Conservation (phyloP, 1,140 invertebrate genomes). For the Adoxophyes honmai region DNA sequence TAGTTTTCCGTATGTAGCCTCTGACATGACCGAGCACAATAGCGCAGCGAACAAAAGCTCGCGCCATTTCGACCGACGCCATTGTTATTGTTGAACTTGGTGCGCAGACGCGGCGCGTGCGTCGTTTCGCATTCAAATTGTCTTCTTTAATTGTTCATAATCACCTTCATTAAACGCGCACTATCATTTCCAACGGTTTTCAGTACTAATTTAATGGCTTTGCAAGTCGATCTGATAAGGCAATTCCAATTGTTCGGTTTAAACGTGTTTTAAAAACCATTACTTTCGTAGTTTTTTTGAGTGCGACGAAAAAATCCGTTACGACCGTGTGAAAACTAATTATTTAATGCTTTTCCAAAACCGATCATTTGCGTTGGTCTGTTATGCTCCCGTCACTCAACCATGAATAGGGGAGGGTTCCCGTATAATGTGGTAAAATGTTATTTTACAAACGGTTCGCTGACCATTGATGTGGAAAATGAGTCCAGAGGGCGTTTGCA, state of each 20-base stretch:
- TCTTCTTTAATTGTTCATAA: conserved; percentile 37
- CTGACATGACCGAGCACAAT: conserved; percentile 42
- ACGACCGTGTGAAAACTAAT: conserved; percentile 31
- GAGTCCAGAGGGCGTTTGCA: conserved; percentile 34
- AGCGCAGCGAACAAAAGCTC: conserved; percentile 59
- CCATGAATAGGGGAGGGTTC: conserved; percentile 39
- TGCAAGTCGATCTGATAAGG: too few relatives aligned
- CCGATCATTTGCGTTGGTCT: conserved; percentile 33
- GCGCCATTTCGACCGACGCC: conserved; percentile 56
- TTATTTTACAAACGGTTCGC: conserved; percentile 44
- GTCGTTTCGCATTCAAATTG: conserved; percentile 59
- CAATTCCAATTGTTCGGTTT: background rate
- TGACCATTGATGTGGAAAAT: conserved; percentile 40
- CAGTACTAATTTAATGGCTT: too few relatives aligned
- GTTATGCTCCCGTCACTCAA: conserved; percentile 32
- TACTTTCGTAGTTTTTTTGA: background rate
- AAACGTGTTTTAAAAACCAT: too few relatives aligned
- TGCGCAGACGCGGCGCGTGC: conserved; percentile 64
- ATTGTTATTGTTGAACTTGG: conserved; percentile 66
- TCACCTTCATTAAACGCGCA: conserved; percentile 25
- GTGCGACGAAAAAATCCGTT: background rate
- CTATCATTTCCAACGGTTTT: too few relatives aligned
- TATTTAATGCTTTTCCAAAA: conserved; percentile 33
- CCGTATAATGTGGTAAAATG: conserved; percentile 45
- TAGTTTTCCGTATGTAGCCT: conserved; percentile 5